Evolutionary conservation across 2,113 vertebrate species (phyloP).

Genomic region (Aix galericulata): DNA sequence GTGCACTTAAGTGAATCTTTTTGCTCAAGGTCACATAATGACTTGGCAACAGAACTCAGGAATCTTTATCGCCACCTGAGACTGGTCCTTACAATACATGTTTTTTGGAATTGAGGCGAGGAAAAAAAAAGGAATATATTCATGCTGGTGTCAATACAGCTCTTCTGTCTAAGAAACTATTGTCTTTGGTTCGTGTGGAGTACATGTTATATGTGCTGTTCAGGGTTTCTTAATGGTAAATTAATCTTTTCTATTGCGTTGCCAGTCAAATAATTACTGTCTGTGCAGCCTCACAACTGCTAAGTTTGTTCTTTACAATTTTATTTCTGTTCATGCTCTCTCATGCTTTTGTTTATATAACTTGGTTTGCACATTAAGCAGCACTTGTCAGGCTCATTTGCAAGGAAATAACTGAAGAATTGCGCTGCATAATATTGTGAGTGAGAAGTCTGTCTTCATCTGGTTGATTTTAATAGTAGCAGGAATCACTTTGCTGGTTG

Average conservation of each 20-base stretch:
- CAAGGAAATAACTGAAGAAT: conserved; percentile 3
- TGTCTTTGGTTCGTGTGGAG: background rate
- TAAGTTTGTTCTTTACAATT: conserved; percentile 4
- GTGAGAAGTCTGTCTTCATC: background rate
- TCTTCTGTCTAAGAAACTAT: background rate
- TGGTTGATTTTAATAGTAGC: background rate
- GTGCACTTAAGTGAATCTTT: conserved; percentile 16
- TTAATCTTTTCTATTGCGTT: conserved; percentile 1
- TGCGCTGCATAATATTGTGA: conserved; percentile 15
- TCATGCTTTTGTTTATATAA: conserved; percentile 20
- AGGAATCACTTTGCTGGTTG: background rate
- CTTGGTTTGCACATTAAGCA: background rate
- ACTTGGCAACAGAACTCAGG: background rate
- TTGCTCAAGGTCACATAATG: conserved; percentile 31
- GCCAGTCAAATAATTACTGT: background rate
- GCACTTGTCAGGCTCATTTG: background rate
- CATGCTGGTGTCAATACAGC: background rate
- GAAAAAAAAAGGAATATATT: background rate
- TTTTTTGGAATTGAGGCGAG: background rate
- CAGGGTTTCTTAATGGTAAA: background rate
- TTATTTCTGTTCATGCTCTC: background rate
- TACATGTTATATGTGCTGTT: background rate
- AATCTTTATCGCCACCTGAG: conserved; percentile 47
- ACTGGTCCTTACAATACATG: background rate
- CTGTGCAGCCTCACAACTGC: background rate